phyloP scores from a whole-genome alignment of 2,797 vertebrate genomes.

The Lacerta agilis region DNA sequence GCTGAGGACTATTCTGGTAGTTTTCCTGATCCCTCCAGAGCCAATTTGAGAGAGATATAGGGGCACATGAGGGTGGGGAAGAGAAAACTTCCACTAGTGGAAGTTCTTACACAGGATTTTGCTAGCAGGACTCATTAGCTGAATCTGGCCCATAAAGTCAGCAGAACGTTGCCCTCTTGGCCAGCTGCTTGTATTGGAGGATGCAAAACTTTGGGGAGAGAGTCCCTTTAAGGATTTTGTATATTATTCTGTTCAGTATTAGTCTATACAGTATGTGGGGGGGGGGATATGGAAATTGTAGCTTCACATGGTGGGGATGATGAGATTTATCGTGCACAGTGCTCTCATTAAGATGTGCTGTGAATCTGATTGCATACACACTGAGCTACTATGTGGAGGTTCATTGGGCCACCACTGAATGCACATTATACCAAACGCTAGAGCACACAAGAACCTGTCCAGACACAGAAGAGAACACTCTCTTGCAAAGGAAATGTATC shows the following conservation, averaged over 20 bases:
- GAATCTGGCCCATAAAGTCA: not conserved
- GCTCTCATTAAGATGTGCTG: not conserved
- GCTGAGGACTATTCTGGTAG: too few species aligned
- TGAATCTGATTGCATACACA: not conserved
- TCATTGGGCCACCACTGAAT: not conserved
- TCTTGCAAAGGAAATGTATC: not conserved
- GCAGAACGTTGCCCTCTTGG: not conserved
- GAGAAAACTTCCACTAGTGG: too few species aligned
- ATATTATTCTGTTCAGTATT: too few species aligned
- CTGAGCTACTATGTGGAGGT: too few species aligned
- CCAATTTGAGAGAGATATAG: too few species aligned
- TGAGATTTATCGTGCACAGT: not conserved
- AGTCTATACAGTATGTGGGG: too few species aligned
- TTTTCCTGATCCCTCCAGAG: too few species aligned
- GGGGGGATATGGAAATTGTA: not conserved
- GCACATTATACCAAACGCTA: not conserved
- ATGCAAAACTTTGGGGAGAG: not conserved
- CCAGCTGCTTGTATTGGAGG: not conserved
- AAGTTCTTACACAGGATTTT: too few species aligned
- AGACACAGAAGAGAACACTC: not conserved
- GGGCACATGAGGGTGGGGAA: too few species aligned
- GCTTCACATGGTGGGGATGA: not conserved
- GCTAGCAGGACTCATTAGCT: too few species aligned
- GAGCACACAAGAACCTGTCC: not conserved
- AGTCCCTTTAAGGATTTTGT: too few species aligned